Evolutionary conservation across 2,797 vertebrate species (phyloP), one percentile per base, ranked within the genome.

Genomic region (Scarus forsteni): DNA sequence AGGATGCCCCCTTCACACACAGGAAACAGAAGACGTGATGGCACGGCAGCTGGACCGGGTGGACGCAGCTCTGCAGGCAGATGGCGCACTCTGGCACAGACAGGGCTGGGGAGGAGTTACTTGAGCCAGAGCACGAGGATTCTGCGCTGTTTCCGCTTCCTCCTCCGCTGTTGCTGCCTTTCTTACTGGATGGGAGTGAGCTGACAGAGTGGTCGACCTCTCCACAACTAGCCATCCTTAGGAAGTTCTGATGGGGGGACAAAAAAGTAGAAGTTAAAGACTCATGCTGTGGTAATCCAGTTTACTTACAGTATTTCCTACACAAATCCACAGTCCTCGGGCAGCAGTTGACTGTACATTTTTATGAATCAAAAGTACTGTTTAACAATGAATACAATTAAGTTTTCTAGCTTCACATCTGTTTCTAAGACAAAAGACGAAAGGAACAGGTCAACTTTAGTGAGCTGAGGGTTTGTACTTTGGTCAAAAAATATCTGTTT

Each of bases 11-110:
- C 88, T 99, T 99, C 73, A 98, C 98, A 62, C 98, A 99, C 10
- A 99, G 92, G 91, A 98, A 99, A 90, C 98, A 99, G 93, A 99
- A 99, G 77, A 99, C 95, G 18, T 99, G 98, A 73, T 96, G 97
- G 93, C 98, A 99, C 12, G 98, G 98, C 86, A 99, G 94, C 72
- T 97, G 97, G 76, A 99, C 98, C 1, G 98, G 98, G 85, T 99
- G 98, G 83, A 99, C 96, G 72, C 98, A 99, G 0, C 95, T 98
- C 81, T 99, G 98, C 83, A 99, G 95, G 85, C 98, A 99, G 90
- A 99, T 99, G 81, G 98, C 98, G 65, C 98, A 99, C 89, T 99
- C 98, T 0, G 97, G 98, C 62, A 98, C 96, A 15, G 96, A 87
- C 70, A 98, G 93, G 46, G 95, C 94, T 58, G 97, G 96, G 55